Conservation (phyloP, 2,888 invertebrate species). For the Myopa tessellatipennis region DNA sequence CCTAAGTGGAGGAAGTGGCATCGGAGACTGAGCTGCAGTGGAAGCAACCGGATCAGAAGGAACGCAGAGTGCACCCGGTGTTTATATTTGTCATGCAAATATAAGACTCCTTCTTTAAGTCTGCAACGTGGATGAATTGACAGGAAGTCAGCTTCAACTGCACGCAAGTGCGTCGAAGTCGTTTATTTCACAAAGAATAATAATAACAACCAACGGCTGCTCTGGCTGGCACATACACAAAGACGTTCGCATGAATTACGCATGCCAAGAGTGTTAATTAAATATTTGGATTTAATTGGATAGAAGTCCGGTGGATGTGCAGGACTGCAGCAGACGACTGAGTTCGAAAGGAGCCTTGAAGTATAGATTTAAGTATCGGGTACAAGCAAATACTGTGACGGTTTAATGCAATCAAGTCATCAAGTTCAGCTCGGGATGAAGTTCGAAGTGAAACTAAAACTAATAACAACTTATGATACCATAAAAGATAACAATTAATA, state of each 20-base stretch:
- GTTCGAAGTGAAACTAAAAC: no score
- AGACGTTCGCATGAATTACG: not conserved
- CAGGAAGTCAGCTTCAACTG: not conserved
- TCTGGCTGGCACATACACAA: not conserved
- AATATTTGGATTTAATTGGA: constrained; percentile 22
- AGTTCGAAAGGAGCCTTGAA: no score
- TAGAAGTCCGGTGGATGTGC: not conserved
- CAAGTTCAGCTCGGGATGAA: no score
- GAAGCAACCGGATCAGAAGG: not conserved
- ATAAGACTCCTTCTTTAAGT: not conserved
- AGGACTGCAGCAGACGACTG: not conserved
- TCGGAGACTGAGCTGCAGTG: not conserved
- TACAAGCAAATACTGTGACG: no score
- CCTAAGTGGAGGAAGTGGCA: not conserved
- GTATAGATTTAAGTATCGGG: not conserved
- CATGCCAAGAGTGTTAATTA: constrained; percentile 18
- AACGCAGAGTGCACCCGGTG: no score
- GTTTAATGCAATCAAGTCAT: no score
- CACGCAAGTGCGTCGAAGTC: not conserved
- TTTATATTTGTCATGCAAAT: no score
- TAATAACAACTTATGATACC: no score
- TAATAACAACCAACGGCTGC: not conserved
- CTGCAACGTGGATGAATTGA: not conserved
- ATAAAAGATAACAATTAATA: no score
- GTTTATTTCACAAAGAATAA: constrained; percentile 15